A percentile compares a stretch with the other conserved stretches of the same genome.
Evolutionary conservation across 2,888 invertebrate species (phyloP).

Genomic region (Macaria notata): DNA sequence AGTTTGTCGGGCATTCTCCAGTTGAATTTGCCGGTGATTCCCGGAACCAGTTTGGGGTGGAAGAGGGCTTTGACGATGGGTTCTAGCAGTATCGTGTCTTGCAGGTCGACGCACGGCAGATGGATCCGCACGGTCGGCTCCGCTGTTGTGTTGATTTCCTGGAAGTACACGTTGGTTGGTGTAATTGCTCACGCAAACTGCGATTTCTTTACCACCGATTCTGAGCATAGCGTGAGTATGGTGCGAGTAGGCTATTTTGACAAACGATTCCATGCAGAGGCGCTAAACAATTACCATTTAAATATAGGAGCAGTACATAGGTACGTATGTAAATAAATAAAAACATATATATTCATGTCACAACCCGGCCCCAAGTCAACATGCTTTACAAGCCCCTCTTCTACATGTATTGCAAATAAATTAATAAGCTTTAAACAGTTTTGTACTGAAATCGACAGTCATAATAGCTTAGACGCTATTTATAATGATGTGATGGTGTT

Average conservation of each 20-base stretch:
- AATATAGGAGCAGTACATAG: too few relatives aligned
- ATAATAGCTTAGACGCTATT: too few relatives aligned
- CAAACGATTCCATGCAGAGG: too few relatives aligned
- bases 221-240: background rate
- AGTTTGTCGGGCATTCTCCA: conserved; percentile 71
- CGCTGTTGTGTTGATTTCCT: conserved; percentile 55
- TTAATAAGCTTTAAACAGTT: too few relatives aligned
- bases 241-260: background rate
- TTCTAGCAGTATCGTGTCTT: conserved; percentile 57
- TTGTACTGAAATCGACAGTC: too few relatives aligned
- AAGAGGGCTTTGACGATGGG: conserved; percentile 59
- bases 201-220: conserved; percentile 16
- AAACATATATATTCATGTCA: too few relatives aligned
- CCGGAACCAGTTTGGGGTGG: conserved; percentile 55
- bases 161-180: conserved; percentile 27
- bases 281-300: too few relatives aligned
- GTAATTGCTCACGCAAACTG: conserved; percentile 14
- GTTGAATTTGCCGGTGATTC: conserved; percentile 60
- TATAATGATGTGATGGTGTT: too few relatives aligned
- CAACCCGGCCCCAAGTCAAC: too few relatives aligned
- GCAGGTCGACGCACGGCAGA: conserved; percentile 65
- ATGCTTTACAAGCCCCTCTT: too few relatives aligned
- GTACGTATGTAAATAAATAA: too few relatives aligned
- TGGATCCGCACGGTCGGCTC: conserved; percentile 61
- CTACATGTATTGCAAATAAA: too few relatives aligned